Evolutionary conservation across 2,113 vertebrate genomes (phyloP).

Genomic region (Sisor rabdophorus): DNA sequence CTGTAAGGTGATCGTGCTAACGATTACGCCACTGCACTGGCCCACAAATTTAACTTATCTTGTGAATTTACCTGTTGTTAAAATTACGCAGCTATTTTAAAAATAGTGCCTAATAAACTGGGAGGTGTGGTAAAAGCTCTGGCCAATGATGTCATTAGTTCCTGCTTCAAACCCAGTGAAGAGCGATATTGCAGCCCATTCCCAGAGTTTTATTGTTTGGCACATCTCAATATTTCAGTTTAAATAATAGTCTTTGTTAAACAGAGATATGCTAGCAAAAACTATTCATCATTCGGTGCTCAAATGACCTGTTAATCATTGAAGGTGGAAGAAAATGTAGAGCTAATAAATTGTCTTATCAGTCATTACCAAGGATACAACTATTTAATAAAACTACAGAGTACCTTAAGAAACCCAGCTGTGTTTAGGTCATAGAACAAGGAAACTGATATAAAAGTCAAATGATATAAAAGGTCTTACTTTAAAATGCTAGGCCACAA

Average conservation of each 20-base stretch:
- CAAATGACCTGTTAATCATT: neutral
- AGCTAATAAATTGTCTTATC: neutral
- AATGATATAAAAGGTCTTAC: neutral
- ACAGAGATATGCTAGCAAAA: neutral
- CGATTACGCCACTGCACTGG: too few species aligned
- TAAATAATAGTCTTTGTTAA: neutral
- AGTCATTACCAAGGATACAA: neutral
- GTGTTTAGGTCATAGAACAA: neutral
- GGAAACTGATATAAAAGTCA: neutral
- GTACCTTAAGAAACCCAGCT: neutral
- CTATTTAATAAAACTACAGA: neutral
- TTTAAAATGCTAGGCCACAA: neutral
- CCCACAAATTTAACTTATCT: too few species aligned
- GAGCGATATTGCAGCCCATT: neutral
- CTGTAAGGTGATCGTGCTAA: too few species aligned
- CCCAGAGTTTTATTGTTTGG: too few species aligned
- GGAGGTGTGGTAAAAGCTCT: too few species aligned
- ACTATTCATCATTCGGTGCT: neutral
- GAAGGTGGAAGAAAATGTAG: neutral
- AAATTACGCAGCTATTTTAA: too few species aligned
- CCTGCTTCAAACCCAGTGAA: too few species aligned
- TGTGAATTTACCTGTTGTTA: too few species aligned
- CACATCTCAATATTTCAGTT: neutral
- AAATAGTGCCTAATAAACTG: too few species aligned
- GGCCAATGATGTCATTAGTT: too few species aligned